Conservation (phyloP, 2,797 vertebrate genomes). For the Myoxocephalus aenaeus region DNA sequence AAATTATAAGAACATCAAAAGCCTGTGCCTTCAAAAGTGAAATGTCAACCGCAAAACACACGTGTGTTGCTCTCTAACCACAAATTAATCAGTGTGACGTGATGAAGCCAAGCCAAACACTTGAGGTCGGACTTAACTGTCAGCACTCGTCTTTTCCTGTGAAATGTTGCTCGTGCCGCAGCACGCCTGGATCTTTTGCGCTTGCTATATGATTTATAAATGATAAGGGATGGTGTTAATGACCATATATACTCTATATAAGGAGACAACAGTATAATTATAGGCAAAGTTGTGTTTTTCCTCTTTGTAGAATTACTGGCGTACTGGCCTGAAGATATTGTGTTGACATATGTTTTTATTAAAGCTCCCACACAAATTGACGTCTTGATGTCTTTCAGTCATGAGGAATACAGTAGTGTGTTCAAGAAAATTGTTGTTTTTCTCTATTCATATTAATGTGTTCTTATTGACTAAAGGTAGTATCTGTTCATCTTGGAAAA, state of each 20-base stretch:
- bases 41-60: constrained; percentile 28
- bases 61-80: background rate
- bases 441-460: constrained; percentile 9
- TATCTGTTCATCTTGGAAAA: constrained; percentile 23
- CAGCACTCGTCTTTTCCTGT: constrained; percentile 37
- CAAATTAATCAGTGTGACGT: constrained; percentile 1
- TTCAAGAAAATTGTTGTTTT: background rate
- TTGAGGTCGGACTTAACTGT: constrained; percentile 20
- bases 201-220: constrained; percentile 7
- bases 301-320: constrained; percentile 6
- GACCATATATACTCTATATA: constrained; percentile 6
- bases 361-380: background rate
- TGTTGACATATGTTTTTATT: constrained; percentile 31
- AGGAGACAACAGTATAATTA: constrained; percentile 45
- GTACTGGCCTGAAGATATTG: background rate
- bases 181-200: constrained; percentile 36
- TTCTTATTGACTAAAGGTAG: constrained; percentile 6
- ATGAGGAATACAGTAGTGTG: constrained; percentile 12
- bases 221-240: constrained; percentile 24
- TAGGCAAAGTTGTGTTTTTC: constrained; percentile 9
- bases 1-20: constrained; percentile 9
- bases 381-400: background rate
- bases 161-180: constrained; percentile 37
- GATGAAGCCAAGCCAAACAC: constrained; percentile 14
- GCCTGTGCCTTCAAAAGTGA: background rate